Evolutionary conservation across 2,797 vertebrate species (phyloP).

Genomic region (Poecile montanus): DNA sequence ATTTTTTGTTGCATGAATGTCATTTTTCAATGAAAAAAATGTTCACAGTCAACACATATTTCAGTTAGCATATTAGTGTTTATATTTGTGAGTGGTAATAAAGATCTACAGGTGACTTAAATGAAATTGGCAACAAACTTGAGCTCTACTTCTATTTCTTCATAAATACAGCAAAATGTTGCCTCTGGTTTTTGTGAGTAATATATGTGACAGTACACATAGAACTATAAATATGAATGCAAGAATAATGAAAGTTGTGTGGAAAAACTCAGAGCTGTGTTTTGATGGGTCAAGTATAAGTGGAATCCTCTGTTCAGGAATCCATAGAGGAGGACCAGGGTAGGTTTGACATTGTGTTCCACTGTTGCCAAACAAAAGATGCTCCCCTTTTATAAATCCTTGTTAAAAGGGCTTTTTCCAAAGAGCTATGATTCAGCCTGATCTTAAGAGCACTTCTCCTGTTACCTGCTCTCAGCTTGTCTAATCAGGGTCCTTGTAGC

Average conservation of each 20-base stretch:
- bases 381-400: not conserved
- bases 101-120: not conserved
- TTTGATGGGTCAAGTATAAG: not conserved
- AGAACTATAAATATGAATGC: not conserved
- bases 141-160: not conserved
- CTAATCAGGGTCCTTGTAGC: slow-evolving; percentile 9
- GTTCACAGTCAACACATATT: not conserved
- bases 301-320: not conserved
- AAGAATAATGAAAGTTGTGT: not conserved
- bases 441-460: slow-evolving; percentile 28
- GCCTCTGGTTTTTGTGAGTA: not conserved
- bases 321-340: not conserved
- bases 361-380: not conserved
- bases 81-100: not conserved
- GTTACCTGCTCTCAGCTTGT: slow-evolving; percentile 24
- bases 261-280: not conserved
- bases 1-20: not conserved
- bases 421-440: slow-evolving; percentile 31
- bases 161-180: not conserved
- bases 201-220: not conserved
- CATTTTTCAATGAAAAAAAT: not conserved
- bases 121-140: not conserved
- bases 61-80: not conserved
- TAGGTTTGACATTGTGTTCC: not conserved
- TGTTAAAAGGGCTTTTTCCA: not conserved